Evolutionary conservation across 2,797 vertebrate genomes (phyloP), one percentile per base, ranked within the genome.

Genomic region (Macropus fuliginosus): DNA sequence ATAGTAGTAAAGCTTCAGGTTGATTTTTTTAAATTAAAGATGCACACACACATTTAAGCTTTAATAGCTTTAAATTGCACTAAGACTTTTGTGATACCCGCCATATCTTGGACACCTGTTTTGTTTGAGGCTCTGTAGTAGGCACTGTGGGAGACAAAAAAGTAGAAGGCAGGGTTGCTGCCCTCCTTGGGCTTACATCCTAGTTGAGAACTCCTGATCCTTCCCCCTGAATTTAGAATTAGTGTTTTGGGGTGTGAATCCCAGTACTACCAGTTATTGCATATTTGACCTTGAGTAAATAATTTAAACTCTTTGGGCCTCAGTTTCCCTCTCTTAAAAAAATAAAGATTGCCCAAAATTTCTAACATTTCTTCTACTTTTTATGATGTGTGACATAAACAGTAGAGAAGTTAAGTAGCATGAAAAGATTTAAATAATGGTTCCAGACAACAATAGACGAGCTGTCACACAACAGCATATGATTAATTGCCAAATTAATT

Each of bases 401-500:
- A 96, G 46, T 91, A 40, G 40, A 13, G 95, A 97, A 96, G 56
- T 91, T 95, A 95, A 94, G 93, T 95, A 97, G 96, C 91, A 66
- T 93, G 50, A 94, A 91, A 89, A 95, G 62, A 96, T 96, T 96
- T 97, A 95, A 97, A 74, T 96, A 97, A 96, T 94, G 94, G 74
- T 96, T 96, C 96, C 89, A 95, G 93, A 92, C 87, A 94, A 66
- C 96, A 96, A 97, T 93, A 91, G 96, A 96, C 94, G 56, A 93
- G 90, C 91, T 96, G 97, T 96, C 97, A 97, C 93, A 97, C 93
- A 90, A 94, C 92, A 96, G 0, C 81, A 91, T 81, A 97, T 92
- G 91, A 96, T 97, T 96, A 96, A 97, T 95, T 97, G 93, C 55
- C 56, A 97, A 93, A 95, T 97, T 97, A 96, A 96, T 95, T 97